Evolutionary conservation across 2,113 vertebrate species (phyloP).

Genomic region (Emberiza fucata): DNA sequence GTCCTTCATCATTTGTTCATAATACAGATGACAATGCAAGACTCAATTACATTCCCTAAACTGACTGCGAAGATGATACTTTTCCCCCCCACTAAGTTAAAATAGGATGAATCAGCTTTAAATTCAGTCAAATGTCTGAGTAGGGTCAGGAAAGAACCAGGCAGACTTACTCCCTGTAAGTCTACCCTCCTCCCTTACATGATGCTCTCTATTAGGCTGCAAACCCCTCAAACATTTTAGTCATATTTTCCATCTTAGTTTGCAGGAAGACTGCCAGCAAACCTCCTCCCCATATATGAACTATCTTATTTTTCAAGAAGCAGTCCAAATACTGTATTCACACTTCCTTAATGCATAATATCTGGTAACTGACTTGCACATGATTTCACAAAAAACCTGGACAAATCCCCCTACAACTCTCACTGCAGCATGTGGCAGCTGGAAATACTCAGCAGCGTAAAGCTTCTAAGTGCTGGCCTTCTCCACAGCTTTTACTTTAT

Average conservation of each 20-base stretch:
- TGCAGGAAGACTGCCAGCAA: constrained; percentile 44
- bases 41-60: neutral
- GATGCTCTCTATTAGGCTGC: neutral
- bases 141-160: neutral
- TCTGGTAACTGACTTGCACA: neutral
- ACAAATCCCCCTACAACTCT: neutral
- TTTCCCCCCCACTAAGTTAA: neutral
- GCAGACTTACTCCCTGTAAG: neutral
- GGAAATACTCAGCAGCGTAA: constrained; percentile 3
- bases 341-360: constrained; percentile 6
- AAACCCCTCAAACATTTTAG: constrained; percentile 37
- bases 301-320: constrained; percentile 15
- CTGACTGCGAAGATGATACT: neutral
- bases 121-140: neutral
- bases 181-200: neutral
- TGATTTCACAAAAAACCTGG: neutral
- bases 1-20: neutral
- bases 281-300: neutral
- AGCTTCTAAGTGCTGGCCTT: neutral
- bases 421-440: neutral
- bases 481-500: neutral
- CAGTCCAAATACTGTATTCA: constrained; percentile 14
- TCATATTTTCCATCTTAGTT: constrained; percentile 54
- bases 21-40: neutral
- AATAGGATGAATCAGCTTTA: neutral